phyloP scores from a whole-genome alignment of 2,888 invertebrate genomes.

The Rhimphoctona megacephalus region DNA sequence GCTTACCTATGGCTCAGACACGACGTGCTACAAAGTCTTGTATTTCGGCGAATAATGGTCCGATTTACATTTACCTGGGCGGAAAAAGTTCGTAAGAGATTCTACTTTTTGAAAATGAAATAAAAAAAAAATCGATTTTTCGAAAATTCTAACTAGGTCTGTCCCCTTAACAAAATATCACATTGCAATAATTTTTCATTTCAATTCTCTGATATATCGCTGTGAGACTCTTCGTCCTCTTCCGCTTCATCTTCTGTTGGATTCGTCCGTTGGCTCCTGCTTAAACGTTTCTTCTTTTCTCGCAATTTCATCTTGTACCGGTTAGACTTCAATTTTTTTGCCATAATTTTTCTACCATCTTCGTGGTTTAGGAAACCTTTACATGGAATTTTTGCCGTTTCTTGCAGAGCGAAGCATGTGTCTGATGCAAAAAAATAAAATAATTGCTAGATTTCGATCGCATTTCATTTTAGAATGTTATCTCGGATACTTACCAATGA shows the following conservation, averaged over 20 bases:
- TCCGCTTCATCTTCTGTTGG: background rate
- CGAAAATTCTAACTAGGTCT: too few relatives aligned
- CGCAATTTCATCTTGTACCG: constrained; percentile 1
- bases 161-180: too few relatives aligned
- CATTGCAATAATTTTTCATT: background rate
- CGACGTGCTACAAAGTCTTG: too few relatives aligned
- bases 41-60: too few relatives aligned
- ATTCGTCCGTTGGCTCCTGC: constrained; percentile 1
- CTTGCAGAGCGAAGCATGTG: background rate
- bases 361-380: background rate
- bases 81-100: too few relatives aligned
- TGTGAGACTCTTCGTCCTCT: background rate
- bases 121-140: too few relatives aligned
- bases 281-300: background rate
- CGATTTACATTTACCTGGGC: too few relatives aligned
- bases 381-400: constrained; percentile 5
- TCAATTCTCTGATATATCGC: background rate
- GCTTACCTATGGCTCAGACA: too few relatives aligned
- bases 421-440: background rate
- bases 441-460: background rate
- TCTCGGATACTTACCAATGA: constrained; percentile 8
- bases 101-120: too few relatives aligned
- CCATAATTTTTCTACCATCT: constrained; percentile 3
- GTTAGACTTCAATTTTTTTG: constrained; percentile 7
- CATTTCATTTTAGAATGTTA: constrained; percentile 1